Conservation (phyloP, 1,140 invertebrate genomes). For the Hesperophylax magnus region DNA sequence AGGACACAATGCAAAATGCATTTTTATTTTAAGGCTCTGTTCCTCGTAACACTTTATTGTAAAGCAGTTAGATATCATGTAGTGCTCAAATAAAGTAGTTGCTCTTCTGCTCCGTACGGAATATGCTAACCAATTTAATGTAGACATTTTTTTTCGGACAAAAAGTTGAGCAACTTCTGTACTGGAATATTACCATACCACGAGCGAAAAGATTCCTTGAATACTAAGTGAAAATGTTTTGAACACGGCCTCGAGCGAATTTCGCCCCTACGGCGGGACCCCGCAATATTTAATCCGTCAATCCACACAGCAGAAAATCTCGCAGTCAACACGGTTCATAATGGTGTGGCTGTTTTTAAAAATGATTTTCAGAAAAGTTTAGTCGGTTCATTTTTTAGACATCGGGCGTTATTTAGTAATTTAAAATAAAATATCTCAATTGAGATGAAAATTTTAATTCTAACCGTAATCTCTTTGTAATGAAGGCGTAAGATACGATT, state of each 20-base stretch:
- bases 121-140: too few species aligned
- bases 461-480: too few species aligned
- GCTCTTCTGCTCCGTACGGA: too few species aligned
- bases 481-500: too few species aligned
- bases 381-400: background rate
- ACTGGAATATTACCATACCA: background rate
- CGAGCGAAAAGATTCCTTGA: conserved; percentile 21
- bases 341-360: background rate
- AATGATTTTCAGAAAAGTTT: background rate
- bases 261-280: background rate
- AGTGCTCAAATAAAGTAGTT: too few species aligned
- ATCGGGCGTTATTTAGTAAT: background rate
- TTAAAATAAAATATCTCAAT: background rate
- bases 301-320: background rate
- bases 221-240: conserved; percentile 26
- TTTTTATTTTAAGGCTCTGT: too few species aligned
- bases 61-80: too few species aligned
- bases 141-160: background rate
- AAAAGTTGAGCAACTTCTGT: conserved; percentile 9
- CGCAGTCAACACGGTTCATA: background rate
- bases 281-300: background rate
- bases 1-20: too few species aligned
- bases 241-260: conserved; percentile 1
- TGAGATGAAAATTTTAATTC: too few species aligned
- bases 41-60: too few species aligned